Conservation (phyloP, 2,888 invertebrate species). For the Ypsolopha sequella region DNA sequence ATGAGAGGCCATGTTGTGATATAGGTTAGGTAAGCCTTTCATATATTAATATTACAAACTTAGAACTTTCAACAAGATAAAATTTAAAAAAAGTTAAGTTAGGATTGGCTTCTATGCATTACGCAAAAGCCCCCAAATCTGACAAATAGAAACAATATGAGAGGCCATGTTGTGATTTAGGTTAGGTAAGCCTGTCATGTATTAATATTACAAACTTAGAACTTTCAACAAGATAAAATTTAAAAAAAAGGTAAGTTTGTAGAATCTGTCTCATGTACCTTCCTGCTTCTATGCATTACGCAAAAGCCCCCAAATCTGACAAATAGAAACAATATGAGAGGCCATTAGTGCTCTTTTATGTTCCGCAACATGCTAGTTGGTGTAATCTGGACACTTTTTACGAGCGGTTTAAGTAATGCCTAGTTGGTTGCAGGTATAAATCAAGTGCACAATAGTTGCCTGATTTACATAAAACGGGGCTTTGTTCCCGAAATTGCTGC, state of each 20-base stretch:
- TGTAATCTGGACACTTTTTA: constrained; percentile 6
- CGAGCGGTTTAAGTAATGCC: constrained; percentile 35
- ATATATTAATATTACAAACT: no score
- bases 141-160: constrained; percentile 30
- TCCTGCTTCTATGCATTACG: neutral
- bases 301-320: neutral
- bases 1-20: constrained; percentile 31
- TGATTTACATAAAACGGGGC: constrained; percentile 39
- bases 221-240: no score
- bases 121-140: neutral
- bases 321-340: constrained; percentile 31
- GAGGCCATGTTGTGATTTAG: no score
- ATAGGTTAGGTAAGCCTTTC: no score
- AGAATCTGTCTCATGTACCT: neutral
- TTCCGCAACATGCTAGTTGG: constrained; percentile 30
- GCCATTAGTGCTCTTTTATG: constrained; percentile 32
- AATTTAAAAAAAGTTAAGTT: no score
- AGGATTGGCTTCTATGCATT: neutral
- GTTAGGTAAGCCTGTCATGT: no score
- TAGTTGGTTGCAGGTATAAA: constrained; percentile 28
- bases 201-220: no score
- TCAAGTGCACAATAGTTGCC: constrained; percentile 35
- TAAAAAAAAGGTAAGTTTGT: no score
- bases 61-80: no score
- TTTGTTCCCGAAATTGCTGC: constrained; percentile 31